These are phyloP conservation scores for Illadopsis cleaveri DNA, from an alignment of 2,113 vertebrate genomes.

Conservation along the genomic window DNA sequence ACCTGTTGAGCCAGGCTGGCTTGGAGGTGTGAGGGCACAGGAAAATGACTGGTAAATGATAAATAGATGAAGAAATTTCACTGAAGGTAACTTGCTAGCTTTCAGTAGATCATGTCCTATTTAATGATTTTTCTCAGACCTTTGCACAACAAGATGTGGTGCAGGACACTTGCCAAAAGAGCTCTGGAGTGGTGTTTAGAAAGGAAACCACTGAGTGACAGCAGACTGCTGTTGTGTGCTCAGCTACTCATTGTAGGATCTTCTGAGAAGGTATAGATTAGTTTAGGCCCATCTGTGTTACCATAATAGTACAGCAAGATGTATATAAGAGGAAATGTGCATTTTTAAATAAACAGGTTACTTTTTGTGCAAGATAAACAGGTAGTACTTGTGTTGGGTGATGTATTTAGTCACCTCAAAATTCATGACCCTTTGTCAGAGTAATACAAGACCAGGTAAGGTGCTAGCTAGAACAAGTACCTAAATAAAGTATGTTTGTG, in stretches of 20 bases:
- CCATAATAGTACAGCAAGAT: not conserved
- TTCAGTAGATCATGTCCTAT: not conserved
- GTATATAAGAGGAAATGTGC: rapidly evolving
- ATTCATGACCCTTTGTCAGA: not conserved
- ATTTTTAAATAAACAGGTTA: not conserved
- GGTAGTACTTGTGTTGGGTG: not conserved
- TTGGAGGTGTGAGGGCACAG: not conserved
- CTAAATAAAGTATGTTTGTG: not conserved
- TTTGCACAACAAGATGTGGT: not conserved
- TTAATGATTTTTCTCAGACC: not conserved
- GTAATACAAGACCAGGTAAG: not conserved
- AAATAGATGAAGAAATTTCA: not conserved
- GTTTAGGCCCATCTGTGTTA: not conserved
- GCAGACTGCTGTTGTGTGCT: not conserved
- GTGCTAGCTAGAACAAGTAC: not conserved
- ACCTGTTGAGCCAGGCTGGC: not conserved
- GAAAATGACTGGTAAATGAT: not conserved
- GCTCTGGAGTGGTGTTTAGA: not conserved
- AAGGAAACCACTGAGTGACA: not conserved
- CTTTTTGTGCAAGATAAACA: not conserved
- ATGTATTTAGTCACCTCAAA: not conserved
- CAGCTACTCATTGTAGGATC: not conserved
- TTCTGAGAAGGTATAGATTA: not conserved
- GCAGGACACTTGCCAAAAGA: not conserved
- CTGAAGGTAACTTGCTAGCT: not conserved